These are phyloP conservation scores for Phortica okadai DNA, from an alignment of 2,888 invertebrate genomes.

Conservation along the genomic window DNA sequence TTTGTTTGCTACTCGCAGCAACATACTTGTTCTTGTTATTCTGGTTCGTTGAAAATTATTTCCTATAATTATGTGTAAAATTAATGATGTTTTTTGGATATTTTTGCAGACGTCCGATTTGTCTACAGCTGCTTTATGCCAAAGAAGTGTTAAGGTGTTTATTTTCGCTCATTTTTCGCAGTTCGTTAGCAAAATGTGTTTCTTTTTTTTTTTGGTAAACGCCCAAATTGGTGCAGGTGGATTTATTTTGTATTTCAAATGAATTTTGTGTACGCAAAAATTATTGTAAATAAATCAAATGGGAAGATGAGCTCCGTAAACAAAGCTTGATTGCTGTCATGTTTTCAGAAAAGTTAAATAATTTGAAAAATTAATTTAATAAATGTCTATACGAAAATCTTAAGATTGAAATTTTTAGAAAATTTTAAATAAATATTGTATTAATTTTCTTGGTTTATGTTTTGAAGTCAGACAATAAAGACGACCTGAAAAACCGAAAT, in stretches of 20 bases:
- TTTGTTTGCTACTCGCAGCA: slow-evolving; percentile 38
- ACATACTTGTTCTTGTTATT: slow-evolving; percentile 30
- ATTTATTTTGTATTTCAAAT: slow-evolving; percentile 17
- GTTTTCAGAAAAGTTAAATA: too few relatives aligned
- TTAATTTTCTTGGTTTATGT: too few relatives aligned
- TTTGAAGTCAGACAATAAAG: too few relatives aligned
- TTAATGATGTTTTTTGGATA: slow-evolving; percentile 58
- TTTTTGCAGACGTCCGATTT: slow-evolving; percentile 4
- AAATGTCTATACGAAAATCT: too few relatives aligned
- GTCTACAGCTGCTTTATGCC: slow-evolving; percentile 42
- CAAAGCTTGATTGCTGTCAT: too few relatives aligned
- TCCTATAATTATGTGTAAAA: slow-evolving; percentile 63
- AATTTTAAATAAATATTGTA: too few relatives aligned
- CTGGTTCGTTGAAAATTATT: slow-evolving; percentile 32
- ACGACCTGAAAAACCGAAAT: too few relatives aligned
- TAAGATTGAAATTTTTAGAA: too few relatives aligned
- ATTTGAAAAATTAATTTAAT: too few relatives aligned
- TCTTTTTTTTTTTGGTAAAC: slow-evolving; percentile 3
- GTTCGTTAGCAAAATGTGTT: slow-evolving; percentile 24
- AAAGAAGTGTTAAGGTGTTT: slow-evolving; percentile 41
- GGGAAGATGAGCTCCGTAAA: too few relatives aligned
- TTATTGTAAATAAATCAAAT: too few relatives aligned
- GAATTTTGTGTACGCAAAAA: too few relatives aligned
- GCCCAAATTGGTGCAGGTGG: slow-evolving; percentile 21
- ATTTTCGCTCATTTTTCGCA: slow-evolving; percentile 17